phyloP scores from a whole-genome alignment of 1,140 invertebrate species.

The Sogatella furcifera region DNA sequence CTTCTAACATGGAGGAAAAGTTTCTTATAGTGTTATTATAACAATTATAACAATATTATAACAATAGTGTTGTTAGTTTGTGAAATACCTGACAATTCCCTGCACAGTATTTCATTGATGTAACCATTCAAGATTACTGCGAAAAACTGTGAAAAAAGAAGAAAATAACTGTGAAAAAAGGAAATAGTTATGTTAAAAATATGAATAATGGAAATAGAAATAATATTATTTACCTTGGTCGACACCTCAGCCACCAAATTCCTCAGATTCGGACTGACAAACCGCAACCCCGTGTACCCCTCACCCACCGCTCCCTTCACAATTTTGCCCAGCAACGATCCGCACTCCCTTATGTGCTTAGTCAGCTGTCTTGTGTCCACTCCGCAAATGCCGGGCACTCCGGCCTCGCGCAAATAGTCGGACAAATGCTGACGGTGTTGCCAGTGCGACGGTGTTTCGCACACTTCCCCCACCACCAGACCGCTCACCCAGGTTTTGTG shows the following conservation, averaged over 20 bases:
- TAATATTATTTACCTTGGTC: constrained; percentile 55
- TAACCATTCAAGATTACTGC: no score
- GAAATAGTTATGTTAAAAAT: no score
- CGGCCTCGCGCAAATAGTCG: constrained; percentile 68
- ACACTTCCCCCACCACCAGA: constrained; percentile 84
- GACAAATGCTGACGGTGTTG: constrained; percentile 63
- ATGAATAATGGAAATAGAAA: no score
- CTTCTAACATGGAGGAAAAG: no score
- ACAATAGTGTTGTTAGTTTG: no score
- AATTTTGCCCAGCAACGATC: constrained; percentile 71
- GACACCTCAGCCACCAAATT: constrained; percentile 93
- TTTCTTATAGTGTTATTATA: no score
- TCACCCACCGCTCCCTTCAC: constrained; percentile 40
- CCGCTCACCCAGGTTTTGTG: constrained; percentile 83
- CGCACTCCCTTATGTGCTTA: constrained; percentile 73
- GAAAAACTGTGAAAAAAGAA: no score
- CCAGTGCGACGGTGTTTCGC: constrained; percentile 85
- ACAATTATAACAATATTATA: no score
- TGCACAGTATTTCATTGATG: no score
- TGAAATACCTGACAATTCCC: no score
- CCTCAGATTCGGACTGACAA: constrained; percentile 69
- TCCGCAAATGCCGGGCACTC: constrained; percentile 78
- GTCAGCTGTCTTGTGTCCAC: constrained; percentile 85
- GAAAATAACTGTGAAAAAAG: no score
- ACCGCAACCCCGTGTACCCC: constrained; percentile 33